Evolutionary conservation across 1,140 invertebrate genomes (phyloP), one percentile per base, ranked within the genome.

Genomic region (Condylostylus longicornis): DNA sequence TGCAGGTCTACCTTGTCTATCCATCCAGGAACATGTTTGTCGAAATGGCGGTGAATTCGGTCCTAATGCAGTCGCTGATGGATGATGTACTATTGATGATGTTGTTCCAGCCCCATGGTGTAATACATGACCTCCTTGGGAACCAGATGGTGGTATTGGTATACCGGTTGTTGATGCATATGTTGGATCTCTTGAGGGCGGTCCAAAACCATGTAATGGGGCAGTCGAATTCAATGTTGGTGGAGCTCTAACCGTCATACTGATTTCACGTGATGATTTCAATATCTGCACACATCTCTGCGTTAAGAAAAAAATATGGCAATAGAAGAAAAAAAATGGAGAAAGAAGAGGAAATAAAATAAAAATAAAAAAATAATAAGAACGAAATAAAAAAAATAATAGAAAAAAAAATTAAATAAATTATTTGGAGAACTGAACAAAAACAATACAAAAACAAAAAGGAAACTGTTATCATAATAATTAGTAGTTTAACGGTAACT

Each of bases 21-120:
- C 85, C 69, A 90, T 87, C 88, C 88, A 93, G 13, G 82, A 83
- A 63, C 87, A 91, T 14, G 79, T 82, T 44, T 87, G 82, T 23
- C 82, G 71, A 46, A 53, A 61, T 42, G 58, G 58, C 42, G 77
- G 68, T 17, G 71, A 53, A 59, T 62, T 40, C 54, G 61, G 40
- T 59, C 40, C 36, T 18, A 34, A 49, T 15, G 70, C 49, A 63
- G 54, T 68, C 45, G 45, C 52, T 15, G 63, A 58, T 43, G 53
- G 50, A 25, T 47, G 44, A 29, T 35, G 40, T 18, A 47, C 29
- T 22, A 42, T 33, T n/a, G 62, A 65, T 40, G 58, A 61, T 29
- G 48, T 38, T 37, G n/a, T n/a, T n/a, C n/a, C n/a, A n/a, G n/a
- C n/a, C n/a, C n/a, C n/a, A n/a, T n/a, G 23, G n/a, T 25, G n/a